Evolutionary conservation across 2,113 vertebrate genomes (phyloP), one percentile per base, ranked within the genome.

Genomic region (Eolophus roseicapilla): DNA sequence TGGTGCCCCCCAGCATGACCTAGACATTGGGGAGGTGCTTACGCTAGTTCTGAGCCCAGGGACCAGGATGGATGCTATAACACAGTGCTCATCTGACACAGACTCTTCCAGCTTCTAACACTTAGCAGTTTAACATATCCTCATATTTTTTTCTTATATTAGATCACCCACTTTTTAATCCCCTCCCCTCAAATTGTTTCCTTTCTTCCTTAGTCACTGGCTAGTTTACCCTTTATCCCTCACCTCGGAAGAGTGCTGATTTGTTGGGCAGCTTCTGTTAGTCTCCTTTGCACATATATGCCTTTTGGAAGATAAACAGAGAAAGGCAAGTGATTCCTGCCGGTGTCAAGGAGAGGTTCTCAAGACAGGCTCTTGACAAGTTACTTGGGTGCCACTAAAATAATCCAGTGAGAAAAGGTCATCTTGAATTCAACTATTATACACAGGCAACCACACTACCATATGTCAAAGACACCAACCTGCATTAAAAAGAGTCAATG

Each of bases 271-370:
- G 46, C 21, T 84, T 70, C 77, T 91, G 63, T 53, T 75, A 79
- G 67, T 41, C 39, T 62, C 63, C 49, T 77, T 81, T 83, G 88
- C 65, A 60, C 31, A 33, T 55, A 59, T 63, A 77, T 77, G 47
- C 35, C 71, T 94, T 82, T 59, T 64, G 55, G 39, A 81, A 81
- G 60, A 89, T 35, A 87, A 95, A 96, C 46, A 86, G 78, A 77
- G 57, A 55, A 94, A 94, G 63, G 75, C 79, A 83, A 60, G 20
- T 75, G 82, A 81, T 70, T 67, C 55, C 82, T 94, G 68, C 57
- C 73, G 85, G 29, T 77, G 64, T 92, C 92, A 88, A 92, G 90
- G 76, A 88, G 46, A 87, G 19, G 63, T 14, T 94, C 82, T 76
- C 63, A 39, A 43, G 75, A 86, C 49, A 91, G 49, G 59, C 63